Conservation (phyloP, 2,113 vertebrate species). For the Ptychochromis oligacanthus region DNA sequence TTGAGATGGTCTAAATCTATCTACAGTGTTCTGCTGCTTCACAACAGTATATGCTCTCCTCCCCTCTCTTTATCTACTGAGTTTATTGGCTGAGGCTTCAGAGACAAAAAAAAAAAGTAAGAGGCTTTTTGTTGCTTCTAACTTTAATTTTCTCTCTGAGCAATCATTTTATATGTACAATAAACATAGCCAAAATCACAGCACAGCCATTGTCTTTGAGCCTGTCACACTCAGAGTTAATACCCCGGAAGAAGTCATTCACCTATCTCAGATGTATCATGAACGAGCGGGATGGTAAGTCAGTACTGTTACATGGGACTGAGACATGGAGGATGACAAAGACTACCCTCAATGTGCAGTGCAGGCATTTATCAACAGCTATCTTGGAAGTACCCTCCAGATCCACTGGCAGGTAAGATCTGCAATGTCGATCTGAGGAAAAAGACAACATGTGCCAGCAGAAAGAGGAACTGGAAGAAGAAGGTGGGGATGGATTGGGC, state of each 20-base stretch:
- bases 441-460: background rate
- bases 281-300: background rate
- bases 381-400: background rate
- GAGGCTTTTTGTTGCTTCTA: background rate
- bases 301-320: background rate
- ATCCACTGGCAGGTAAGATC: background rate
- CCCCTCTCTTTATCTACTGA: background rate
- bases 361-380: background rate
- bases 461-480: background rate
- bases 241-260: background rate
- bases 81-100: background rate
- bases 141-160: background rate
- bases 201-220: background rate
- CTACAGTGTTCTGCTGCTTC: background rate
- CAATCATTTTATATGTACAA: background rate
- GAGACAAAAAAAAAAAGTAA: background rate
- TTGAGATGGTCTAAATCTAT: background rate
- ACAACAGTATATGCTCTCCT: background rate
- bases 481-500: background rate
- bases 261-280: background rate
- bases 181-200: background rate
- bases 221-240: background rate
- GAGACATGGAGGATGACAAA: background rate
- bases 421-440: background rate
- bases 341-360: background rate